phyloP scores from a whole-genome alignment of 64 coral and sea anemone genomes.

The Anthopleura sola region DNA sequence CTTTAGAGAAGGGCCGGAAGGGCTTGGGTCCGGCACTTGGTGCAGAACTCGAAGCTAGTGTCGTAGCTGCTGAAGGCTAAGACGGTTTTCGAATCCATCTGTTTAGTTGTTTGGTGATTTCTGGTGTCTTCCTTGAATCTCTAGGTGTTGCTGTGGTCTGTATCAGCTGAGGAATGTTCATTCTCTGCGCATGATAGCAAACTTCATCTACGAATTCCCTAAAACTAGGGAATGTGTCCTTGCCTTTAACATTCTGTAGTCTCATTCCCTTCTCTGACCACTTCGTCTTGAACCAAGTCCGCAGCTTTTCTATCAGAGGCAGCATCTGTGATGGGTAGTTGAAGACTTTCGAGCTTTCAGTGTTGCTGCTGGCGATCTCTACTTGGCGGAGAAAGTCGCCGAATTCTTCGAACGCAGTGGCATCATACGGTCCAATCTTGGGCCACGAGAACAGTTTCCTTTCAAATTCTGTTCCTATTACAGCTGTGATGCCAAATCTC shows the following conservation, averaged over 20 bases:
- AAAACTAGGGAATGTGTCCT: conserved; percentile 45
- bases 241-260: conserved; percentile 40
- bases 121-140: not conserved
- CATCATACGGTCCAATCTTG: conserved; percentile 38
- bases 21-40: too few relatives aligned
- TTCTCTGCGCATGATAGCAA: conserved; percentile 53
- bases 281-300: conserved; percentile 51
- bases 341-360: conserved; percentile 46
- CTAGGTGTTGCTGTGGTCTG: not conserved
- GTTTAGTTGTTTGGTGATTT: not conserved
- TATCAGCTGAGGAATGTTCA: conserved; percentile 37
- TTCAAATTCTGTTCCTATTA: conserved; percentile 58
- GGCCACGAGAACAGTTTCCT: conserved; percentile 28
- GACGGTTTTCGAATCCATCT: not conserved
- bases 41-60: not conserved
- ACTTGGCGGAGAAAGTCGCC: conserved; percentile 59
- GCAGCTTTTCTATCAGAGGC: conserved; percentile 59
- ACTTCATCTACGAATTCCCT: conserved; percentile 50
- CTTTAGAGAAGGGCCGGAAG: too few relatives aligned
- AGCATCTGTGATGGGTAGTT: conserved; percentile 58
- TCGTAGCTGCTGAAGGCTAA: not conserved
- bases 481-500: conserved; percentile 40
- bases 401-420: conserved; percentile 44
- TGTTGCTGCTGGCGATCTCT: conserved; percentile 41
- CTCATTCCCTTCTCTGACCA: conserved; percentile 53